Evolutionary conservation across 2,797 vertebrate genomes (phyloP), one percentile per base, ranked within the genome.

Genomic region (Erethizon dorsatum): DNA sequence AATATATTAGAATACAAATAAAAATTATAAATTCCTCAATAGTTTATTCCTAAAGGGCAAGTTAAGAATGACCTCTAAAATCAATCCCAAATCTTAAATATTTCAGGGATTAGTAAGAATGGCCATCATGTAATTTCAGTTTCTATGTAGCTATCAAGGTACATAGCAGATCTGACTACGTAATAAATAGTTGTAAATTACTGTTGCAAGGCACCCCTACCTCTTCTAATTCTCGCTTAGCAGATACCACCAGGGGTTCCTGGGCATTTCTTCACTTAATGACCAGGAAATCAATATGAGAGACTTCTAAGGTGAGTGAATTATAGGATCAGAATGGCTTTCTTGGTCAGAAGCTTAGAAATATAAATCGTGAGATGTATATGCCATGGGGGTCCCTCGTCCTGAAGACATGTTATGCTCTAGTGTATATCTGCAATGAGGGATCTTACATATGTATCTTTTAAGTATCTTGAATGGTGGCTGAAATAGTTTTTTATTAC

Each of bases 21-120:
- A 69, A 67, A 67, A 57, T 52, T 83, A 69, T 24, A 61, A 77
- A 83, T 88, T 37, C 22, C 22, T 12, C 47, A 91, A 67, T 93
- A 82, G 14, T 83, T 94, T 91, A 94, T 78, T 94, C 83, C 28
- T 88, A 54, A 91, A 69, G 83, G 20, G 26, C 37, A 50, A 69
- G 6, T 83, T 87, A 88, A 47, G 50, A 83, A 88, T 83, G 11
- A 57, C 1, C 2, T 69, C n/a, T 91, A 69, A 87, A 59, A 52
- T 83, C 24, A 88, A 69, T 88, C 31, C 20, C 28, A 56, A 61
- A 52, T 83, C 41, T 87, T 75, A 78, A 2, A 20, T 92, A 45
- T 59, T 75, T 82, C 77, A 90, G 80, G 28, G 41, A 77, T 88
- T 77, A 88, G 45, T 69, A 50, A 50, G 45, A 69, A 78, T 78